Percentiles rank a stretch among this genome's conserved stretches.
Evolutionary conservation across 2,888 invertebrate genomes (phyloP).

Genomic region (Drosophila sordidapex): DNA sequence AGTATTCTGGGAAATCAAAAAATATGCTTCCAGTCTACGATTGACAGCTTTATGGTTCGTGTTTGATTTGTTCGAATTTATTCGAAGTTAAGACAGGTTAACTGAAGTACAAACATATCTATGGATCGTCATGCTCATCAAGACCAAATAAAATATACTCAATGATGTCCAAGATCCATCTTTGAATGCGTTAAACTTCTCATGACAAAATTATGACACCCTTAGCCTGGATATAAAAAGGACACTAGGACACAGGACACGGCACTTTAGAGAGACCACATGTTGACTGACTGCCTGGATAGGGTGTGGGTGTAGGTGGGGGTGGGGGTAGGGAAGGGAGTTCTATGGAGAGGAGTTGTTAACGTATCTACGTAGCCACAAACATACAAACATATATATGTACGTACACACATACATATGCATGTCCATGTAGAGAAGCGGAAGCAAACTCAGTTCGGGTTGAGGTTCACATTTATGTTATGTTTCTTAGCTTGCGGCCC

Average conservation of each 20-base stretch:
- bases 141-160: background rate
- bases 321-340: background rate
- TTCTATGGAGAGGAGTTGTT: slow-evolving; percentile 13
- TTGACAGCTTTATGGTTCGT: background rate
- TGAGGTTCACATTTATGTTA: slow-evolving; percentile 30
- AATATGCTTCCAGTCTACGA: background rate
- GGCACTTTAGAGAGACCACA: slow-evolving; percentile 4
- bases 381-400: background rate
- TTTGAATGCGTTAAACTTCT: background rate
- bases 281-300: slow-evolving; percentile 13
- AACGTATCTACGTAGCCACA: slow-evolving; percentile 8
- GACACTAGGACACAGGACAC: slow-evolving; percentile 23
- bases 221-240: slow-evolving; percentile 37
- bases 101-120: background rate
- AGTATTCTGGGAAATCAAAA: background rate
- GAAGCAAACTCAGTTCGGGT: background rate
- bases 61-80: background rate
- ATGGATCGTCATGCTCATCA: background rate
- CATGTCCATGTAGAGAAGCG: background rate
- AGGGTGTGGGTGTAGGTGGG: background rate
- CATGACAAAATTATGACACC: background rate
- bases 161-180: background rate
- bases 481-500: slow-evolving; percentile 13
- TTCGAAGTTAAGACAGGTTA: background rate
- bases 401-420: slow-evolving; percentile 1